These are phyloP conservation scores for Neodon shergylaensis DNA, from an alignment of 2,113 vertebrate genomes.

Conservation along the genomic window DNA sequence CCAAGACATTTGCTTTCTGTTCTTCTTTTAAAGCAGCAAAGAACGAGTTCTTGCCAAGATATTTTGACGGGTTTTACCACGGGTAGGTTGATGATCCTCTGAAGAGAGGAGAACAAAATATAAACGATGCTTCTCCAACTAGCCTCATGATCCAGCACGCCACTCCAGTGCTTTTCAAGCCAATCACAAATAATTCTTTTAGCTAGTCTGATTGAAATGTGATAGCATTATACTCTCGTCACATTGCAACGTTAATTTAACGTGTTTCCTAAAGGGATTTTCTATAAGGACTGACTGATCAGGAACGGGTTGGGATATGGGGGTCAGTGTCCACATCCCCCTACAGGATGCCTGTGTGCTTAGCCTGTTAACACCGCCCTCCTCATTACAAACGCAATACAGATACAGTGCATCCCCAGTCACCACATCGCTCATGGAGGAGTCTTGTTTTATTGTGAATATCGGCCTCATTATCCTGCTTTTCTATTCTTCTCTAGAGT, in stretches of 20 bases:
- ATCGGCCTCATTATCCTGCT: not conserved
- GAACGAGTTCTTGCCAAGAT: not conserved
- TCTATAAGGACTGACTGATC: not conserved
- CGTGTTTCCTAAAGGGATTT: not conserved
- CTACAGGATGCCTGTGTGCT: rapidly evolving
- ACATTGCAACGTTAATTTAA: not conserved
- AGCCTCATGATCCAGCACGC: not conserved
- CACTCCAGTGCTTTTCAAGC: not conserved
- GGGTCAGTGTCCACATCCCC: rapidly evolving
- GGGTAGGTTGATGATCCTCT: not conserved
- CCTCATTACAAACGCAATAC: not conserved
- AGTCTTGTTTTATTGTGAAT: not conserved
- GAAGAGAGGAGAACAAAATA: not conserved
- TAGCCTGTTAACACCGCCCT: rapidly evolving
- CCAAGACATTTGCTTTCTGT: not conserved
- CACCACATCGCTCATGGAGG: rapidly evolving
- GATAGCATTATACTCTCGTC: not conserved
- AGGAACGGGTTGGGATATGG: not conserved
- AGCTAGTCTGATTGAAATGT: not conserved
- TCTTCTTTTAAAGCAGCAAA: not conserved
- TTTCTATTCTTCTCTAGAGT: conserved; percentile 59
- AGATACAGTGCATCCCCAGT: not conserved
- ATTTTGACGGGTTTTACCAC: not conserved
- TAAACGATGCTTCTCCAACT: not conserved
- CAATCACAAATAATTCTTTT: not conserved